phyloP scores from a whole-genome alignment of 2,113 vertebrate species.

The Motacilla alba region DNA sequence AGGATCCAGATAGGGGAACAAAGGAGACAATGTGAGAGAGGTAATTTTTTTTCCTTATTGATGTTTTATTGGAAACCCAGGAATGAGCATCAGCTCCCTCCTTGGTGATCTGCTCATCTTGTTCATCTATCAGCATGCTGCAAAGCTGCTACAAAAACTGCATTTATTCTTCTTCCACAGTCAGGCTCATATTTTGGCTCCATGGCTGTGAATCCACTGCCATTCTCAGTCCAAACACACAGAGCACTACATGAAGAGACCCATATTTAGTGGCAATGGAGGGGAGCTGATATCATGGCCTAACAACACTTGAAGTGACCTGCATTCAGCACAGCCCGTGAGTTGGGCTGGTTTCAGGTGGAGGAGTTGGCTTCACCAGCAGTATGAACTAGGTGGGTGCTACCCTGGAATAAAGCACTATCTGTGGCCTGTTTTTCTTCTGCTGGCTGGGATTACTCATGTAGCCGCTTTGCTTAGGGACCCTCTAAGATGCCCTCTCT shows the following conservation, averaged over 20 bases:
- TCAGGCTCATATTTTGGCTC: neutral
- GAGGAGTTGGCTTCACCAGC: neutral
- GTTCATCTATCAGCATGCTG: fast-evolving
- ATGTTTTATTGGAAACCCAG: neutral
- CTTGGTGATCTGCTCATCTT: neutral
- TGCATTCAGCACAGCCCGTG: neutral
- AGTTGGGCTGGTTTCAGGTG: neutral
- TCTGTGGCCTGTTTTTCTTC: neutral
- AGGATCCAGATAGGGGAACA: neutral
- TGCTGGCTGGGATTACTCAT: neutral
- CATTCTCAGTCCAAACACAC: neutral
- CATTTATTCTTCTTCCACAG: neutral
- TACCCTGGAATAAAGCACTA: neutral
- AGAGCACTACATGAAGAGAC: neutral
- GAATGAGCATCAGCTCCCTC: neutral
- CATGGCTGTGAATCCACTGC: neutral
- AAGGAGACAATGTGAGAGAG: neutral
- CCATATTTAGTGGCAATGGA: neutral
- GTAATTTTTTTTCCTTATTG: neutral
- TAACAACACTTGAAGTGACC: neutral
- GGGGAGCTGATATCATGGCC: neutral
- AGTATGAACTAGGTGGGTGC: neutral
- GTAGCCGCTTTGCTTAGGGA: neutral
- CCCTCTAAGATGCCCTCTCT: neutral
- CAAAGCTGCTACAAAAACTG: neutral